Evolutionary conservation across 1,140 invertebrate genomes (phyloP).

Genomic region (Scaptodrosophila lebanonensis): DNA sequence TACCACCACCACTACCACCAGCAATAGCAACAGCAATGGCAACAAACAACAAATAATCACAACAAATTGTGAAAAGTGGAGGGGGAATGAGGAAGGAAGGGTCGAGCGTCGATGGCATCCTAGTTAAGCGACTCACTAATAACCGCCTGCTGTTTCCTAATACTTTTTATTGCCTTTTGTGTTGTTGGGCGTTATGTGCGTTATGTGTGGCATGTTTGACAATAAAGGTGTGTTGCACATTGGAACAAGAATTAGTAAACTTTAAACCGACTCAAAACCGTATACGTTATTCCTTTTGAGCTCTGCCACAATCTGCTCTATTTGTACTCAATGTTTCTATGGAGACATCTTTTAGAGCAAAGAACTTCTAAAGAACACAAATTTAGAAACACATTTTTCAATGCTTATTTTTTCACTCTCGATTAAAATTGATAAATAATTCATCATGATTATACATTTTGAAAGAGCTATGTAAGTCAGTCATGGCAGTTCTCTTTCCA

Average conservation of each 20-base stretch:
- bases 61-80: slow-evolving; percentile 74
- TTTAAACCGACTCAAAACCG: not conserved
- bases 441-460: too few species aligned
- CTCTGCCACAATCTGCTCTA: too few species aligned
- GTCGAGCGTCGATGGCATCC: slow-evolving; percentile 10
- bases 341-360: too few species aligned
- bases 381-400: too few species aligned
- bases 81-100: slow-evolving; percentile 32
- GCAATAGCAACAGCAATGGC: slow-evolving; percentile 33
- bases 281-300: not conserved
- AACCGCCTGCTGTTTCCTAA: slow-evolving; percentile 65
- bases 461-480: too few species aligned
- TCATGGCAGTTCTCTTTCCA: too few species aligned
- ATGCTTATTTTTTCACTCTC: too few species aligned
- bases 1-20: slow-evolving; percentile 58
- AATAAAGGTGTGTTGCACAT: not conserved
- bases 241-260: not conserved
- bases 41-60: slow-evolving; percentile 58
- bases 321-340: too few species aligned
- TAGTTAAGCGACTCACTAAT: slow-evolving; percentile 58
- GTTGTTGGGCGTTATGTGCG: not conserved
- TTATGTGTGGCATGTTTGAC: not conserved
- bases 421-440: too few species aligned
- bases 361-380: too few species aligned
- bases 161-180: slow-evolving; percentile 17